Percentiles rank a stretch among this genome's conserved stretches.
These are phyloP conservation scores for Malurus alboscapulatus DNA, from an alignment of 2,113 vertebrate genomes.

Conservation along the genomic window DNA sequence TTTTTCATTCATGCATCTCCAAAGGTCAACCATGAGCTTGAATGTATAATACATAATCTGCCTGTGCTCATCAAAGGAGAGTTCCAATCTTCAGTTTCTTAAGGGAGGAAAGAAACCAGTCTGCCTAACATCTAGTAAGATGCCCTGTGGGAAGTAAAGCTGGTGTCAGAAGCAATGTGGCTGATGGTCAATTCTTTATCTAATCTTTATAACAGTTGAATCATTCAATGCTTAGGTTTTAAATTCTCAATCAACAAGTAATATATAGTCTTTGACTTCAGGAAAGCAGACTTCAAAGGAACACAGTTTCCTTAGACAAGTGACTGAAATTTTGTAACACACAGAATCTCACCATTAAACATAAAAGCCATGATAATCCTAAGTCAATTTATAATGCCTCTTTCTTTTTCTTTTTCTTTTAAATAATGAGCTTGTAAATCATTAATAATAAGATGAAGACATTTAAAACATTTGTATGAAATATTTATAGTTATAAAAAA, in stretches of 20 bases:
- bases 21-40: conserved; percentile 53
- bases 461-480: conserved; percentile 29
- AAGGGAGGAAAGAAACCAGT: not conserved
- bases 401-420: conserved; percentile 9
- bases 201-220: not conserved
- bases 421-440: conserved; percentile 31
- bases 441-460: conserved; percentile 37
- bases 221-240: not conserved
- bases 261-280: conserved; percentile 6
- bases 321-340: not conserved
- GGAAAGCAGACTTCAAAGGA: conserved; percentile 48
- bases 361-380: not conserved
- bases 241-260: conserved; percentile 12
- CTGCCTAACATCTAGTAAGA: not conserved
- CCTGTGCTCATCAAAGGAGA: conserved; percentile 13
- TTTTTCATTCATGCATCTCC: conserved; percentile 50
- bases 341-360: not conserved
- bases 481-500: conserved; percentile 20
- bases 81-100: conserved; percentile 1
- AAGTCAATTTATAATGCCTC: not conserved
- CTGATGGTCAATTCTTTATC: not conserved
- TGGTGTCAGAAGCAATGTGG: not conserved
- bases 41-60: conserved; percentile 59
- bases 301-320: not conserved
- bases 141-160: not conserved